Evolutionary conservation across 2,113 vertebrate genomes (phyloP), one percentile per base, ranked within the genome.

Genomic region (Alces alces): DNA sequence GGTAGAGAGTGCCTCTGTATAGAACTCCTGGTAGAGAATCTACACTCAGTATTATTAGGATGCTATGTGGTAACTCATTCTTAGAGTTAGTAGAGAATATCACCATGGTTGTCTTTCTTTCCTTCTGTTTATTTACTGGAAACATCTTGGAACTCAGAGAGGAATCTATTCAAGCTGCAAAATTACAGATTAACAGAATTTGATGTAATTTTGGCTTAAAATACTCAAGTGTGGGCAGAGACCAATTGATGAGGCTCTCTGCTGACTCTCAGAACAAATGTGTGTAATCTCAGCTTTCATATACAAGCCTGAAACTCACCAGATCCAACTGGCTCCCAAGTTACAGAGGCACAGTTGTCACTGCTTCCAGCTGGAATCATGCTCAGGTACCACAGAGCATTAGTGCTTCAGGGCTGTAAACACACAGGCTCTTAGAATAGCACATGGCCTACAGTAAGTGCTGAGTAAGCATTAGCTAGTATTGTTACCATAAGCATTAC

Each of bases 201-300:
- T 96, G 83, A 95, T 91, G 94, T 91, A 95, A 86, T 96, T 96
- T 91, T 54, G 39, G 45, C 33, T 93, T 96, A 76, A 96, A 83
- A 86, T 73, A 64, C 90, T 96, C 19, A 12, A 89, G 43, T 92
- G 57, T 43, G 47, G 64, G 36, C 61, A 92, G 95, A 97, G 58
- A 93, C 66, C 64, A 93, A 90, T 25, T 86, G 80, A 89, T 60
- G 64, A 91, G 60, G 21, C 66, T 95, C 83, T 97, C 58, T 86
- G 85, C 73, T 91, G 58, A 86, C n/a, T 66, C 61, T 96, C 61
- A 80, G 78, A 96, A 94, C 82, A 96, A 86, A 95, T 76, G 57
- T 50, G 25, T 70, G 25, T 39, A 16, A 86, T 80, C 61, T 95
- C 94, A 60, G 39, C 33, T 92, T 97, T 88, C 55, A 36, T 27